Conservation (phyloP, 2,888 invertebrate species). For the Sphecodes monilicornis region DNA sequence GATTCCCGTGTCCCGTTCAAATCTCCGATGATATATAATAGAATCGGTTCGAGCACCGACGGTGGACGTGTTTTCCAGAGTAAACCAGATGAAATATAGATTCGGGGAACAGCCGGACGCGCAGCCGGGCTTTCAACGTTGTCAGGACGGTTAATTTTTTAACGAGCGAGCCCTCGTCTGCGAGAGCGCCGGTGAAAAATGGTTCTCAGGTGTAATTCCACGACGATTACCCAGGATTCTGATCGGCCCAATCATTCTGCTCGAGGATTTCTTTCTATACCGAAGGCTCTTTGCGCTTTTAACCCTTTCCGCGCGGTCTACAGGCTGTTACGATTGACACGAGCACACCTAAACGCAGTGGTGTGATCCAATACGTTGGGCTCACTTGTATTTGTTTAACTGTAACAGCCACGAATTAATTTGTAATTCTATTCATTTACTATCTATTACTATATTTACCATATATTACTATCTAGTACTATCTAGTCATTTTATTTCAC, state of each 20-base stretch:
- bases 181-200: constrained; percentile 31
- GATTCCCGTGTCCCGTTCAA: neutral
- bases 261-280: neutral
- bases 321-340: neutral
- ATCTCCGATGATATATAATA: constrained; percentile 25
- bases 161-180: constrained; percentile 20
- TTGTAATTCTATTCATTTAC: no score
- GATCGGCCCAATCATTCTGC: neutral
- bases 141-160: constrained; percentile 55
- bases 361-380: no score
- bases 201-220: constrained; percentile 27
- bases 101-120: neutral
- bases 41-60: neutral
- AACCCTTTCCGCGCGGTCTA: neutral
- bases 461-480: no score
- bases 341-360: no score
- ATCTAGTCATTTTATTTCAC: no score
- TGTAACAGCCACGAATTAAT: no score
- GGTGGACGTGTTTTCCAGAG: constrained; percentile 2
- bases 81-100: constrained; percentile 38
- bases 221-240: constrained; percentile 10
- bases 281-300: neutral
- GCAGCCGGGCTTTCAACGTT: constrained; percentile 12
- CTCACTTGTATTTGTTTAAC: no score
- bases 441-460: no score